Base-by-base conservation (phyloP, 2,888 invertebrate genomes). In the Drymonia ruficornis region DNA sequence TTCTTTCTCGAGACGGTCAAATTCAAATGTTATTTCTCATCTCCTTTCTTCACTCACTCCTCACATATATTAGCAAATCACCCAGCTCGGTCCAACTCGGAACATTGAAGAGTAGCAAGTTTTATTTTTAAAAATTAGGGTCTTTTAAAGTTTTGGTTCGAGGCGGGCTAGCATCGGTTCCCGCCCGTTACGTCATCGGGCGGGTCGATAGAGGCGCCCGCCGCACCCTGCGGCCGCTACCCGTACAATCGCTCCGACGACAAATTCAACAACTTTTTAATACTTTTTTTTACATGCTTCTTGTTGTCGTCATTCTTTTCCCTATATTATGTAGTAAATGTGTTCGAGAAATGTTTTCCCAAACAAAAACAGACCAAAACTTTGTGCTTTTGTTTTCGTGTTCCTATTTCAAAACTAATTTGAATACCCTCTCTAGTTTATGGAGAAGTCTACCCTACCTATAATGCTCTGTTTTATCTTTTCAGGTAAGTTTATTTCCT, bases 181-280 rank as follows among this genome's bases (percentile, higher is more conserved):
- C 72, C 72, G 69, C 57, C 61, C 47, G 81, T 88, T 87, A 78
- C 87, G 85, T 87, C 86, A 87, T 67, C 62, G 63, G 55, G 62
- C 72, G 76, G 87, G 85, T 89, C 89, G 89, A 88, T 84, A 81
- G 56, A 67, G 63, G 52, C 70, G 74, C 78, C 80, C 70, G 74
- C 78, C 80, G 75, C 85, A 78, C 84, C 83, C 78, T 63, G 71
- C 74, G 70, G 72, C 78, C 61, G 65, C 61, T 59, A 57, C 54
- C 66, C 73, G 60, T 58, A 60, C 67, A 66, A 66, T 61, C 66
- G 61, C 65, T 60, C 59, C 63, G 58, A 61, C 76, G 66, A 73
- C 75, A 72, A 80, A 76, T 76, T 78, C 74, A 63, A 70, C 70
- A 81, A 83, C 76, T 81, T 84, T 80, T 79, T 75, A 78, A 80